Percentiles rank a stretch among this genome's conserved stretches.
Conservation (phyloP, 2,113 vertebrate species). For the Ia io region DNA sequence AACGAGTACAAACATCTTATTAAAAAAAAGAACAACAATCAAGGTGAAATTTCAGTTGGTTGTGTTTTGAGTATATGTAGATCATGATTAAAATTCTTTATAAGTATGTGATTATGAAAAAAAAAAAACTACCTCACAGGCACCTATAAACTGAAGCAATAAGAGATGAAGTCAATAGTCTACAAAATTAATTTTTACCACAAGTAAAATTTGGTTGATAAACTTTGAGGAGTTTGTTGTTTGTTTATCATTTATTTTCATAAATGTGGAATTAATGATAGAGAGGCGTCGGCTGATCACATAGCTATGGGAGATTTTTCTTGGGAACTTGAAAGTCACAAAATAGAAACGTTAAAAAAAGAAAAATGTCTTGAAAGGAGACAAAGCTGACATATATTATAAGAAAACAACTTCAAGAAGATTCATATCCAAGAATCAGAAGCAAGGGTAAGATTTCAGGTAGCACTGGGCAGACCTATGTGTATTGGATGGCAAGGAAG, state of each 20-base stretch:
- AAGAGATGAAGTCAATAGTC: background rate
- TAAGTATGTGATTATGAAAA: background rate
- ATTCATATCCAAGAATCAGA: background rate
- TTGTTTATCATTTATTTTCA: background rate
- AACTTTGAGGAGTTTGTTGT: background rate
- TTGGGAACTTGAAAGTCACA: background rate
- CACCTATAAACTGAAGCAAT: background rate
- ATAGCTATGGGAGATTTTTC: background rate
- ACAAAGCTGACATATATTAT: background rate
- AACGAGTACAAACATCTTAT: background rate
- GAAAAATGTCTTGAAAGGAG: background rate
- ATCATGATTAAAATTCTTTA: background rate
- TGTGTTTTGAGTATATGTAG: background rate
- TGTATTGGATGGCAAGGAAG: background rate
- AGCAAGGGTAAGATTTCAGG: background rate
- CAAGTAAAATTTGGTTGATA: background rate
- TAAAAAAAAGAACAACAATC: background rate
- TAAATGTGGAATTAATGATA: background rate
- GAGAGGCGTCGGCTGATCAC: background rate
- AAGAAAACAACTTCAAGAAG: background rate
- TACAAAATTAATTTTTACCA: background rate
- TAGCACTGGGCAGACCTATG: background rate
- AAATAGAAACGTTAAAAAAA: background rate
- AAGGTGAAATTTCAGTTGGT: background rate
- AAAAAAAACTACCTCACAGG: background rate